A percentile compares a stretch with the other conserved stretches of the same genome.
Evolutionary conservation across 2,113 vertebrate species (phyloP).

Genomic region (Nibea albiflora): DNA sequence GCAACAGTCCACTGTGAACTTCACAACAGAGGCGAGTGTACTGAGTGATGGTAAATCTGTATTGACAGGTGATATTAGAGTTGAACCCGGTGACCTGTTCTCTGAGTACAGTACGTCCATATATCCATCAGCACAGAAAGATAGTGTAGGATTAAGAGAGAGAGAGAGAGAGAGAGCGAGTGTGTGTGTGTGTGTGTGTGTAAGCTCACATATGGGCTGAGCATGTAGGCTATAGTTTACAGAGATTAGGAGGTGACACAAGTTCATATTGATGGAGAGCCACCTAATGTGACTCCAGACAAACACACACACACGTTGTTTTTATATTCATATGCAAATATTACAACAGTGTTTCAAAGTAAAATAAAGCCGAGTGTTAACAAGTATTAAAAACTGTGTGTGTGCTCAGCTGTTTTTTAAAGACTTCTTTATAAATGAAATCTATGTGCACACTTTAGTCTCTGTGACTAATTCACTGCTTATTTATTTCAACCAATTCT

Average conservation of each 20-base stretch:
- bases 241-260: constrained; percentile 62
- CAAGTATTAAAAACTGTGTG: background rate
- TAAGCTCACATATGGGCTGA: constrained; percentile 26
- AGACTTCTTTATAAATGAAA: background rate
- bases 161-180: constrained; percentile 13
- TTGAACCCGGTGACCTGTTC: constrained; percentile 34
- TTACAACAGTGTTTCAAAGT: background rate
- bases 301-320: constrained; percentile 1
- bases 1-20: background rate
- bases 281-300: constrained; percentile 40
- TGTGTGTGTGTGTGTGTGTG: constrained; percentile 34
- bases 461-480: background rate
- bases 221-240: constrained; percentile 46
- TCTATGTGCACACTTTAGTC: constrained; percentile 13
- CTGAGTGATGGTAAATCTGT: constrained; percentile 26
- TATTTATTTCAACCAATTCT: background rate
- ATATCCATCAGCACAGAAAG: constrained; percentile 45
- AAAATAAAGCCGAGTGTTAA: constrained; percentile 5
- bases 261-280: constrained; percentile 41
- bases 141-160: constrained; percentile 57
- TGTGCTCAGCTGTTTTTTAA: background rate
- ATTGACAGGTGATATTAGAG: constrained; percentile 51
- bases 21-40: constrained; percentile 31
- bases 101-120: constrained; percentile 11
- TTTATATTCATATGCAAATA: background rate